Percentiles rank a stretch among this genome's conserved stretches.
These are phyloP conservation scores for Genyomyrus donnyi DNA, from an alignment of 2,113 vertebrate species.

Conservation along the genomic window DNA sequence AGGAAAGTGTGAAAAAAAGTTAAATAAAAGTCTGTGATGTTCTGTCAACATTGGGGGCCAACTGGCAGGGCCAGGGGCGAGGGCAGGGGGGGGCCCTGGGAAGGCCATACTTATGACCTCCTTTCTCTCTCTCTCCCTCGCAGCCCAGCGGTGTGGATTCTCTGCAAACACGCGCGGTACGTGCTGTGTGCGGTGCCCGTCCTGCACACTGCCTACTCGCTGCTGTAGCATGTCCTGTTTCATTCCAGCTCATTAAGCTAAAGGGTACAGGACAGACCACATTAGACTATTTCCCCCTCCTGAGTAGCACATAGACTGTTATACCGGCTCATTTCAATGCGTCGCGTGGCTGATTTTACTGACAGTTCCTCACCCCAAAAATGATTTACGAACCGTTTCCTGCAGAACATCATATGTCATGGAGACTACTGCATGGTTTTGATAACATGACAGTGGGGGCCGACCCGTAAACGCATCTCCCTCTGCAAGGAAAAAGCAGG, in stretches of 20 bases:
- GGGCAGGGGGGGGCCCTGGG: background rate
- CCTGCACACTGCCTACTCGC: background rate
- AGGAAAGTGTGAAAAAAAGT: background rate
- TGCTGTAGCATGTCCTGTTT: conserved; percentile 12
- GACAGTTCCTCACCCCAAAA: background rate
- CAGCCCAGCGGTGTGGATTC: background rate
- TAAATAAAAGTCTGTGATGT: background rate
- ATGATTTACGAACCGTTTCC: conserved; percentile 12
- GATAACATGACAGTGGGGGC: background rate
- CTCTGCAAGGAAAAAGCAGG: background rate
- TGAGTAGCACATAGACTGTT: too few species aligned
- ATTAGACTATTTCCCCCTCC: background rate
- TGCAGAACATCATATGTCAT: background rate
- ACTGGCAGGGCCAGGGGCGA: background rate
- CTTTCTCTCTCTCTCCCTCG: background rate
- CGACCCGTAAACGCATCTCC: background rate
- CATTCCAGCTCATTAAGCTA: conserved; percentile 38
- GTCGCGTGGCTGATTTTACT: background rate
- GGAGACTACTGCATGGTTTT: background rate
- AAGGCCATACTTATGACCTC: background rate
- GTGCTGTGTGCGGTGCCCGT: background rate
- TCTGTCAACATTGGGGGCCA: background rate
- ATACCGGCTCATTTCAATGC: background rate
- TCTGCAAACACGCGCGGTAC: background rate
- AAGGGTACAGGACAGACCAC: background rate